Percentiles rank a stretch among this genome's conserved stretches.
These are phyloP conservation scores for Myodes glareolus DNA, from an alignment of 2,113 vertebrate species.

Conservation along the genomic window DNA sequence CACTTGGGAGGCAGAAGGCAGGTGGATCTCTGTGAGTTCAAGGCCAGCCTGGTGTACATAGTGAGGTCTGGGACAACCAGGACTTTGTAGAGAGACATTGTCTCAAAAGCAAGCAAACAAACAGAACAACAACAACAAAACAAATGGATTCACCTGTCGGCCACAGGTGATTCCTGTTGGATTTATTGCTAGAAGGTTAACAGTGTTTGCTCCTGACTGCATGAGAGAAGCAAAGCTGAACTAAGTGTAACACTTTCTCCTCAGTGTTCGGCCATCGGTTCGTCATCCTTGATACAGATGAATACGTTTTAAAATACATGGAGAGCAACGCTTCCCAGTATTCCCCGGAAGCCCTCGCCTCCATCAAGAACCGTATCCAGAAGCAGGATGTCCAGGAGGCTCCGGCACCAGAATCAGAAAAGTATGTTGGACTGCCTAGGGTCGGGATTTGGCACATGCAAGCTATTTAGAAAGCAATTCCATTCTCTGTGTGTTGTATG, in stretches of 20 bases:
- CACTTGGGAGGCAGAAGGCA: neutral
- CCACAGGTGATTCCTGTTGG: neutral
- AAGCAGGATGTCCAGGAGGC: slow-evolving; percentile 44
- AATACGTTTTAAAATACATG: slow-evolving; percentile 91
- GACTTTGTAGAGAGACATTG: neutral
- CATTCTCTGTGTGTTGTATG: neutral
- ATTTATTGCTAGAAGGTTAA: neutral
- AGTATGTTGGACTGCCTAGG: slow-evolving; percentile 71
- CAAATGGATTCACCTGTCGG: neutral
- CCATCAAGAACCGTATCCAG: slow-evolving; percentile 83
- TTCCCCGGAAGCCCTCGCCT: slow-evolving; percentile 87
- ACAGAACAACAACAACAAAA: neutral
- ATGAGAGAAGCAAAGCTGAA: neutral
- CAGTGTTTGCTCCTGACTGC: neutral
- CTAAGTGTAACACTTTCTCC: slow-evolving; percentile 19
- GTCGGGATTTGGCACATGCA: neutral
- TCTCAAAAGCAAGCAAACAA: neutral
- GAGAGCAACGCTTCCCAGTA: slow-evolving; percentile 88
- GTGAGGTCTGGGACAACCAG: neutral
- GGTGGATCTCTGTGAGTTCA: neutral
- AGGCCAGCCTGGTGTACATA: neutral
- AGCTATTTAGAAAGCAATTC: neutral
- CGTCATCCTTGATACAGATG: slow-evolving; percentile 90
- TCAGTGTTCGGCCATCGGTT: slow-evolving; percentile 94
- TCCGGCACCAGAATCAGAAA: slow-evolving; percentile 59